phyloP scores from a whole-genome alignment of 2,888 invertebrate genomes.

The Eremobia ochroleuca region DNA sequence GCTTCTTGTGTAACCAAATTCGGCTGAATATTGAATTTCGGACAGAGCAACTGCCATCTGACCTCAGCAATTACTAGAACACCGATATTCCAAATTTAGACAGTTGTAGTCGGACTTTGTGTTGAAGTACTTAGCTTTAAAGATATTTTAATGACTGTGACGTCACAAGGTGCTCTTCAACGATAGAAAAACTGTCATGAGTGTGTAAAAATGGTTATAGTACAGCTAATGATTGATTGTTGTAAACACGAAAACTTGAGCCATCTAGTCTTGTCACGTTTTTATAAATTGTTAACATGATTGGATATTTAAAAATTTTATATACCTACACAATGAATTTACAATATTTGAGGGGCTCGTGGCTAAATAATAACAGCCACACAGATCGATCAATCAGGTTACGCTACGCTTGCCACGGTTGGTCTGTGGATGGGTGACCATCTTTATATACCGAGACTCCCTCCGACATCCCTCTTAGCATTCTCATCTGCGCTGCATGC shows the following conservation, averaged over 20 bases:
- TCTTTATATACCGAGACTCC: too few relatives aligned
- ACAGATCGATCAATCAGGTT: too few relatives aligned
- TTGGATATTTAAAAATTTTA: background rate
- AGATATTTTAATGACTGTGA: background rate
- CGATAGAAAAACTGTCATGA: too few relatives aligned
- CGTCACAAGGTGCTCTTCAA: background rate
- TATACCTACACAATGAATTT: too few relatives aligned
- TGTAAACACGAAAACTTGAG: background rate
- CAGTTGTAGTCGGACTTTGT: background rate
- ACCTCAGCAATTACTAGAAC: background rate
- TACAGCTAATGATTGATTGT: background rate
- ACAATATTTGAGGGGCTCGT: too few relatives aligned
- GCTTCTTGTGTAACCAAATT: background rate
- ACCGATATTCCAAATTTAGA: constrained; percentile 8
- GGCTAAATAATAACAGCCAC: too few relatives aligned
- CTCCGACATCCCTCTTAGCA: too few relatives aligned
- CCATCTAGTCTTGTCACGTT: background rate
- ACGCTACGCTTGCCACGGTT: too few relatives aligned
- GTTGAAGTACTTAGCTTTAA: background rate
- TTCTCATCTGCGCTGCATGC: too few relatives aligned
- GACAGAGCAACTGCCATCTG: constrained; percentile 8
- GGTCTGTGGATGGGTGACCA: too few relatives aligned
- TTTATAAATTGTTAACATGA: background rate
- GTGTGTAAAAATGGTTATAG: background rate
- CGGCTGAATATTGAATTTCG: constrained; percentile 19